phyloP scores from a whole-genome alignment of 2,888 invertebrate genomes.

The Hyalella azteca region DNA sequence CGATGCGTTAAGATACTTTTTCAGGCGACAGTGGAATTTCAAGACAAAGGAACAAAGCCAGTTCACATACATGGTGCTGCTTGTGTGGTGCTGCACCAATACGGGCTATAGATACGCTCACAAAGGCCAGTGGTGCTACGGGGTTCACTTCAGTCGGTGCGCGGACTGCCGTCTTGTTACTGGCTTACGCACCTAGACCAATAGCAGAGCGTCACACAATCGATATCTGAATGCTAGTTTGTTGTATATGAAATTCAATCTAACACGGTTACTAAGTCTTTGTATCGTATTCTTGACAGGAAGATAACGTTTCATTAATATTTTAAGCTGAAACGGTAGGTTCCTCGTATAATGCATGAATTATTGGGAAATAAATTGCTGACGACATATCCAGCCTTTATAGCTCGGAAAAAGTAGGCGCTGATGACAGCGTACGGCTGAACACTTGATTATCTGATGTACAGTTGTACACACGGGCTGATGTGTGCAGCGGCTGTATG shows the following conservation, averaged over 20 bases:
- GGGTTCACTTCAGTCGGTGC: constrained; percentile 6
- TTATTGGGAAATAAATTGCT: too few species aligned
- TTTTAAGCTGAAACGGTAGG: too few species aligned
- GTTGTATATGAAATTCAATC: constrained; percentile 7
- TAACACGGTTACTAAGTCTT: too few species aligned
- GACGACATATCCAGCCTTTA: too few species aligned
- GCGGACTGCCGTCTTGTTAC: constrained; percentile 9
- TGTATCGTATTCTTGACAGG: too few species aligned
- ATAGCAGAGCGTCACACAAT: constrained; percentile 4
- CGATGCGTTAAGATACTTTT: too few species aligned
- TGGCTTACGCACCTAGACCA: constrained; percentile 19
- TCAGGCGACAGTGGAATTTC: not conserved
- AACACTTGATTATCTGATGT: too few species aligned
- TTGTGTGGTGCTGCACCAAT: constrained; percentile 25
- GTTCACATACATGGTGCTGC: not conserved
- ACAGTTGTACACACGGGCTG: not conserved
- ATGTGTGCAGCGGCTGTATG: constrained; percentile 21
- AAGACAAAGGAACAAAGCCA: constrained; percentile 18
- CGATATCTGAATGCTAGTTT: constrained; percentile 10
- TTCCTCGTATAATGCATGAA: too few species aligned
- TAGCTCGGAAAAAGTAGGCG: too few species aligned
- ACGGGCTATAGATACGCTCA: constrained; percentile 18
- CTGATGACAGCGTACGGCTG: too few species aligned
- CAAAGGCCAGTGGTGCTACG: constrained; percentile 27
- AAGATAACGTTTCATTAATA: too few species aligned